These are phyloP conservation scores for Parasteatoda lunata DNA, from an alignment of 2,888 invertebrate species.

Conservation along the genomic window DNA sequence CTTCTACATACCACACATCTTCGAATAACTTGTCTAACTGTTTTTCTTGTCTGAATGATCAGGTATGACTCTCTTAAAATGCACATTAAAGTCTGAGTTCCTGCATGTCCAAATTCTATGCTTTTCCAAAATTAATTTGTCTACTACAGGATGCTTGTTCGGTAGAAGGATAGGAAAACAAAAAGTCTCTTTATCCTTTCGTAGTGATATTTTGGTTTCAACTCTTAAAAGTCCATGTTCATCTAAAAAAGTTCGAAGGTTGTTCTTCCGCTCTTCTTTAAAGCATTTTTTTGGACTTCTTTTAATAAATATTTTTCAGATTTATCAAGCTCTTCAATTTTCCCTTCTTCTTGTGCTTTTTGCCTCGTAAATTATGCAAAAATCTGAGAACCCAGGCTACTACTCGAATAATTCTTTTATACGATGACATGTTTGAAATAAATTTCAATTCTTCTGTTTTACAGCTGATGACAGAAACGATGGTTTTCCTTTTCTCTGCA, in stretches of 20 bases:
- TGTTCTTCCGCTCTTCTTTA: neutral
- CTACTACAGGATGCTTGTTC: neutral
- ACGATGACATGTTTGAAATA: neutral
- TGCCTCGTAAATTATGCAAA: neutral
- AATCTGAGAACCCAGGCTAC: neutral
- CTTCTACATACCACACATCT: neutral
- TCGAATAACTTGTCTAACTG: neutral
- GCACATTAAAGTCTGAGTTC: neutral
- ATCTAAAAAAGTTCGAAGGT: neutral
- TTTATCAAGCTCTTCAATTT: neutral
- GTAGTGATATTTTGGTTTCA: neutral
- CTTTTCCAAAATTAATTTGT: neutral
- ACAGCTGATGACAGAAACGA: neutral
- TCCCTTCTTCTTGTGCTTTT: neutral
- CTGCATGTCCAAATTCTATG: neutral
- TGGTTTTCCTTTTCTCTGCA: neutral
- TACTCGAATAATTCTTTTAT: neutral
- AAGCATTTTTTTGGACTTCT: neutral
- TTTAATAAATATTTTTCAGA: neutral
- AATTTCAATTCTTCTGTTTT: neutral
- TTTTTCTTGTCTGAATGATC: neutral
- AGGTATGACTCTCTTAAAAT: conserved; percentile 4
- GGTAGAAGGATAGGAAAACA: neutral
- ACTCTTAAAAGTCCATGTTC: neutral
- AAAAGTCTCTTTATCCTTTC: neutral